Base-by-base conservation (phyloP, 2,113 vertebrate genomes). In the Centropus unirufus region DNA sequence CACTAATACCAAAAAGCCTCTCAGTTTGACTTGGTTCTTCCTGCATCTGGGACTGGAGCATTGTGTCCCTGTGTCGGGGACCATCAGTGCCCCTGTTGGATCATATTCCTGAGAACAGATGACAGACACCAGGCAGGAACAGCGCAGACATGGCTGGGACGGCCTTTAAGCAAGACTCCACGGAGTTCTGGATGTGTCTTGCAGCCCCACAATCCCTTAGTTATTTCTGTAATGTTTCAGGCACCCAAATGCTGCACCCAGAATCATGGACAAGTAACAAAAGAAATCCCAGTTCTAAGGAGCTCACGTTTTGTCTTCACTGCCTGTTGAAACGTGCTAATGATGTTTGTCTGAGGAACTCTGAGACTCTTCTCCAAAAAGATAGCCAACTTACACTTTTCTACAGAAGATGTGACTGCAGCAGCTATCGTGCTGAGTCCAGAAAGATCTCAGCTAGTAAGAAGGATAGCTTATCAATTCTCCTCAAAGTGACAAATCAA, bases 51-150 rank as follows among this genome's bases (percentile, higher is more conserved):
- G 14, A 24, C 16, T 22, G 27, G 2, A 54, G 34, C 2, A 0
- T 7, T 1, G 0, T 5, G 12, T 40, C 40, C 55, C 44, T 8
- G 2, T 27, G 44, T 0, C 2, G 59, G 44, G 26, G 30, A 36
- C 16, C 23, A 7, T 17, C 26, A 14, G 14, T 24, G 20, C 36
- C 44, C 42, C 49, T 63, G 36, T 3, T 20, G 5, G 19, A 34
- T n/a, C 20, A 12, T 23, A 21, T 32, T 81, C 74, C 90, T 55
- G 40, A 51, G 46, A 57, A n/a, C 52, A 64, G 17, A 8, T 3
- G 16, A 15, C 8, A 61, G 67, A n/a, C 36, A 22, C 15, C 30
- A 23, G 54, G 8, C 17, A 22, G 57, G 20, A 69, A 22, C 17
- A 42, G 51, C 2, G 3, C 2, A 44, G 57, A 27, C 19, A 47